Base-by-base conservation (phyloP, 2,113 vertebrate genomes). In the Ia io region DNA sequence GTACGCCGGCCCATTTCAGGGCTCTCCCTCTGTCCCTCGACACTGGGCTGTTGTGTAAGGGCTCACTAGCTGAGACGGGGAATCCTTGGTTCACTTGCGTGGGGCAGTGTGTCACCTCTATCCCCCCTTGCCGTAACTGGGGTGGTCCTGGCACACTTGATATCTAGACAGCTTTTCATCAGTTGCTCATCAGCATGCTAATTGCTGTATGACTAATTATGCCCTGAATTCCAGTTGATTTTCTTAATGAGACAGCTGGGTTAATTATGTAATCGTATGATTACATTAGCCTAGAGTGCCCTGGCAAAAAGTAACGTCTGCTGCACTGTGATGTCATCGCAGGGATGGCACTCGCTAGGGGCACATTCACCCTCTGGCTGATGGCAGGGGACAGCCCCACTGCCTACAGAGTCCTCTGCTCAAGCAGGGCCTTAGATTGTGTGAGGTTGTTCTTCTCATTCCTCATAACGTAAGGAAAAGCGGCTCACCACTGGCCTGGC, bases 191-290 rank as follows among this genome's bases (percentile, higher is more conserved):
- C 98, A 99, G 98, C 98, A 98, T 98, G 98, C 98, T 99, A 99
- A 99, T 99, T 99, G 98, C 98, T 95, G 98, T 98, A 98, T 99
- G 98, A 99, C 99, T 99, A 99, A 99, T 99, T 99, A 99, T 98
- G 98, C 98, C 98, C 98, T 98, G 98, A 98, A 99, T 99, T 99
- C 98, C 98, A 99, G 98, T 99, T 99, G 98, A 99, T 99, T 99
- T 99, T 99, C 98, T 98, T 99, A 99, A 99, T 99, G 98, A 99
- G 99, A 99, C 99, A 99, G 99, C 99, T 99, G 99, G 98, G 99
- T 99, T 99, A 99, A 99, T 99, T 99, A 99, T 99, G 98, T 99
- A 99, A 99, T 99, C 98, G 98, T 98, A 98, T 99, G 98, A 99
- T 99, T 99, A 98, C 98, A 99, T 99, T 99, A 99, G 98, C 98